Percentiles rank a stretch among this genome's conserved stretches.
phyloP scores from a whole-genome alignment of 2,113 vertebrate species.

The Neodontobutis hainanensis region DNA sequence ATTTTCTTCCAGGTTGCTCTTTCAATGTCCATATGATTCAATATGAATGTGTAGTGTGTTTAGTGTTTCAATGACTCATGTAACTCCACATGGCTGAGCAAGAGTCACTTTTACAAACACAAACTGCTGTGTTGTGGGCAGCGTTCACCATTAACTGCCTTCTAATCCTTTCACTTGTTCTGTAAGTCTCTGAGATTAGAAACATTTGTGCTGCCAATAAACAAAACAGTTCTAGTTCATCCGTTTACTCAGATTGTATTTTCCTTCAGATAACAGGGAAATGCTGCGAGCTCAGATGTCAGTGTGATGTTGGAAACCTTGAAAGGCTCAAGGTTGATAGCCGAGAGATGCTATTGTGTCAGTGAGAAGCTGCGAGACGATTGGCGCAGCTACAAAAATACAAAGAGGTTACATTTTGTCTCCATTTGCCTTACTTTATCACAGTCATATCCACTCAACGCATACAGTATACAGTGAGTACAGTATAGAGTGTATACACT shows the following conservation, averaged over 20 bases:
- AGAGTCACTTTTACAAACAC: constrained; percentile 6
- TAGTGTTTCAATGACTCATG: not conserved
- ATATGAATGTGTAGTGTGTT: not conserved
- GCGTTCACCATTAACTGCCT: constrained; percentile 8
- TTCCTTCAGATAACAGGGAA: constrained; percentile 32
- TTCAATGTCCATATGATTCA: too few species aligned
- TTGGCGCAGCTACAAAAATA: constrained; percentile 51
- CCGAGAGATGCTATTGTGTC: constrained; percentile 44
- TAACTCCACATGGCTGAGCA: not conserved
- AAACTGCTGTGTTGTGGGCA: constrained; percentile 8
- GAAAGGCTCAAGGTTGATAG: constrained; percentile 59
- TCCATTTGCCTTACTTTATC: constrained; percentile 54
- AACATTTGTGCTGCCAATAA: constrained; percentile 35
- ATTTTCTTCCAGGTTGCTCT: not conserved
- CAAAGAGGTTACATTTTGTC: constrained; percentile 37
- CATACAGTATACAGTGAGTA: constrained; percentile 15
- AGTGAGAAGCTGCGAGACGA: constrained; percentile 32
- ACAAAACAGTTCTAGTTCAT: constrained; percentile 47
- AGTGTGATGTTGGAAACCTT: constrained; percentile 49
- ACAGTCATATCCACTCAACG: constrained; percentile 34
- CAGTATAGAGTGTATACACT: not conserved
- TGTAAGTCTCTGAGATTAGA: constrained; percentile 36
- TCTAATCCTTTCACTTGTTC: constrained; percentile 45
- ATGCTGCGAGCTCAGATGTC: constrained; percentile 21
- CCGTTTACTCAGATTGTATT: constrained; percentile 38